phyloP scores from a whole-genome alignment of 2,797 vertebrate genomes.

The Australoheros facetus region DNA sequence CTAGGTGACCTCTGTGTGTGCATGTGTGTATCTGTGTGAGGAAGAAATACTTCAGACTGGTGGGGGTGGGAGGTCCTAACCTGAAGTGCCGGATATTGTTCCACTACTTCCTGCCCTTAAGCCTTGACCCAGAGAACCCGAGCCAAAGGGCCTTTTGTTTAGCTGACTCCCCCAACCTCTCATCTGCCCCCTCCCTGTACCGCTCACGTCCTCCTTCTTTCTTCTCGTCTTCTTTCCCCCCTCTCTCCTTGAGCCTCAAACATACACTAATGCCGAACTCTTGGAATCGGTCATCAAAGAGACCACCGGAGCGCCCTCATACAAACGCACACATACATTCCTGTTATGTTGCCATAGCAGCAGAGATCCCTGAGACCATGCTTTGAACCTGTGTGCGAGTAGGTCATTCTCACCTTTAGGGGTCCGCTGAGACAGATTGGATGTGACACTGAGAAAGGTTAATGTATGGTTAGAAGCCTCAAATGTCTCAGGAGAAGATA shows the following conservation, averaged over 20 bases:
- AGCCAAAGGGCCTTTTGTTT: slow-evolving; percentile 77
- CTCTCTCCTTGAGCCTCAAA: slow-evolving; percentile 74
- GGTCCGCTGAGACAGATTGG: slow-evolving; percentile 43
- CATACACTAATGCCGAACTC: slow-evolving; percentile 63
- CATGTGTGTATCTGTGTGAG: slow-evolving; percentile 16
- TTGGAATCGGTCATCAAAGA: slow-evolving; percentile 74
- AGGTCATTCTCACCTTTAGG: slow-evolving; percentile 68
- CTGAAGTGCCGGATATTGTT: slow-evolving; percentile 80
- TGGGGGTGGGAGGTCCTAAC: slow-evolving; percentile 58
- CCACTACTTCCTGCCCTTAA: slow-evolving; percentile 80
- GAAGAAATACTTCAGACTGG: slow-evolving; percentile 28
- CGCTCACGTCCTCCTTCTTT: slow-evolving; percentile 45
- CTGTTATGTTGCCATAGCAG: slow-evolving; percentile 69
- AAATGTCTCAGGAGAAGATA: slow-evolving; percentile 10
- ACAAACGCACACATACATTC: slow-evolving; percentile 49
- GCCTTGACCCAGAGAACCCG: slow-evolving; percentile 68
- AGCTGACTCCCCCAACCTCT: slow-evolving; percentile 72
- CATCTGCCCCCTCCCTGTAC: slow-evolving; percentile 43
- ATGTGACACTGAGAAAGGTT: slow-evolving; percentile 60
- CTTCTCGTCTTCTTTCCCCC: slow-evolving; percentile 44
- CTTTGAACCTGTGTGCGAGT: slow-evolving; percentile 61
- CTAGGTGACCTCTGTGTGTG: slow-evolving; percentile 63
- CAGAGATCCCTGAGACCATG: slow-evolving; percentile 50
- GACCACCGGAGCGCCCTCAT: slow-evolving; percentile 55
- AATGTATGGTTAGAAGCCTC: slow-evolving; percentile 35